These are phyloP conservation scores for Bryconaethiops microstoma DNA, from an alignment of 2,797 vertebrate genomes.

Conservation along the genomic window DNA sequence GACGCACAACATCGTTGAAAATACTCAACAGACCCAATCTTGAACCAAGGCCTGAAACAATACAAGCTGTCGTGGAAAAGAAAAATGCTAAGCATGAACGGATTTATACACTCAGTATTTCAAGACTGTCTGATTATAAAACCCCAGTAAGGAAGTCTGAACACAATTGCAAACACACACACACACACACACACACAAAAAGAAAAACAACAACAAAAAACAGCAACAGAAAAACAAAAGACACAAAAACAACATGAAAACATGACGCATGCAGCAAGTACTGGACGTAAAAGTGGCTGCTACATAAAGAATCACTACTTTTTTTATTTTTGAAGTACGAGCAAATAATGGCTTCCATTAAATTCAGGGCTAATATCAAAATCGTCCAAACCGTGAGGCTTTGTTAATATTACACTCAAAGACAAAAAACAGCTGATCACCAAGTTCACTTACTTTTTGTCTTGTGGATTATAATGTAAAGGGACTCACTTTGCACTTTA, in stretches of 20 bases:
- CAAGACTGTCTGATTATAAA: not conserved
- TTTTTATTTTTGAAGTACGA: not conserved
- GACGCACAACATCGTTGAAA: not conserved
- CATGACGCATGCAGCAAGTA: not conserved
- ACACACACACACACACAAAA: slow-evolving; percentile 13
- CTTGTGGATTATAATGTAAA: not conserved
- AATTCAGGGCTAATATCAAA: slow-evolving; percentile 8
- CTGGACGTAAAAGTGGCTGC: slow-evolving; percentile 7
- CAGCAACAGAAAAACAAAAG: no score
- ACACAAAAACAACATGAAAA: not conserved
- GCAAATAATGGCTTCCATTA: slow-evolving; percentile 27
- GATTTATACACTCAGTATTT: not conserved
- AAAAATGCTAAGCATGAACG: not conserved
- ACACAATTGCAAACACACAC: not conserved
- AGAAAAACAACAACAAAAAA: not conserved
- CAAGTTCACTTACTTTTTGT: not conserved
- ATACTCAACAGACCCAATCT: not conserved
- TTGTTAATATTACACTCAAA: not conserved
- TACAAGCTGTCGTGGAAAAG: not conserved
- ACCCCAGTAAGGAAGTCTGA: not conserved
- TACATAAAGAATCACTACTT: slow-evolving; percentile 54
- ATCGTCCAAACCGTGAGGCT: not conserved
- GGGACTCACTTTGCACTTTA: not conserved
- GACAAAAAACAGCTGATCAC: not conserved
- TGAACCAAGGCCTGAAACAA: slow-evolving; percentile 28